A percentile compares a stretch with the other conserved stretches of the same genome.
Conservation (phyloP, 1,140 invertebrate genomes). For the Apis laboriosa region DNA sequence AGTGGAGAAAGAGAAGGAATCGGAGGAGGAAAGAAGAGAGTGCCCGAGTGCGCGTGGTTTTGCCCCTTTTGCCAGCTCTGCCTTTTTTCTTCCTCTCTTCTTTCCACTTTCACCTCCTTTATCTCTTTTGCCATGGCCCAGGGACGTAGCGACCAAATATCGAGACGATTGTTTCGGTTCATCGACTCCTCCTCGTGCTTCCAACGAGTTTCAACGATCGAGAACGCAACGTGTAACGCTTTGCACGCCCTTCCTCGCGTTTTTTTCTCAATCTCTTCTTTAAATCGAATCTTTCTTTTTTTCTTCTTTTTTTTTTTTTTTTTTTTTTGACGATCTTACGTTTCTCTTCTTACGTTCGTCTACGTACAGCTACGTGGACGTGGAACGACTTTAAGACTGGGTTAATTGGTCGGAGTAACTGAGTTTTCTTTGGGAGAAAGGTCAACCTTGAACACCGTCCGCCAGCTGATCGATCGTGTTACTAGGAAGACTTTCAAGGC, state of each 20-base stretch:
- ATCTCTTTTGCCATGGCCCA: conserved; percentile 50
- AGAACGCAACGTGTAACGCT: background rate
- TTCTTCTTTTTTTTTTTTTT: no score
- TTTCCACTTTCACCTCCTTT: conserved; percentile 47
- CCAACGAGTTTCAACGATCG: background rate
- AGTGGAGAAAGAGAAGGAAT: background rate
- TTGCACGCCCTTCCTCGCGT: background rate
- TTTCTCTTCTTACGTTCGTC: background rate
- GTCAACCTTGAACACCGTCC: background rate
- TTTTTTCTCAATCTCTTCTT: no score
- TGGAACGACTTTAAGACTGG: background rate
- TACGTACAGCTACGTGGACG: background rate
- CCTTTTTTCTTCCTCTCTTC: conserved; percentile 54
- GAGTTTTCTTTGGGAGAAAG: conserved; percentile 16
- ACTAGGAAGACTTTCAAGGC: conserved; percentile 36
- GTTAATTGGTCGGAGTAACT: conserved; percentile 40
- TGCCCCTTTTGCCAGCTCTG: conserved; percentile 62
- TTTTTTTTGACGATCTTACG: background rate
- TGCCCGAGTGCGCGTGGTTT: conserved; percentile 47
- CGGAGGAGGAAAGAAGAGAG: conserved; percentile 34
- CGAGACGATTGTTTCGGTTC: conserved; percentile 35
- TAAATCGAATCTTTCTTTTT: background rate
- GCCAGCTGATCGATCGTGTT: conserved; percentile 33
- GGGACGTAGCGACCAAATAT: conserved; percentile 55
- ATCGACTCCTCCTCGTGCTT: conserved; percentile 19